Base-by-base conservation (phyloP, 2,797 vertebrate genomes). In the Sarcophilus harrisii region DNA sequence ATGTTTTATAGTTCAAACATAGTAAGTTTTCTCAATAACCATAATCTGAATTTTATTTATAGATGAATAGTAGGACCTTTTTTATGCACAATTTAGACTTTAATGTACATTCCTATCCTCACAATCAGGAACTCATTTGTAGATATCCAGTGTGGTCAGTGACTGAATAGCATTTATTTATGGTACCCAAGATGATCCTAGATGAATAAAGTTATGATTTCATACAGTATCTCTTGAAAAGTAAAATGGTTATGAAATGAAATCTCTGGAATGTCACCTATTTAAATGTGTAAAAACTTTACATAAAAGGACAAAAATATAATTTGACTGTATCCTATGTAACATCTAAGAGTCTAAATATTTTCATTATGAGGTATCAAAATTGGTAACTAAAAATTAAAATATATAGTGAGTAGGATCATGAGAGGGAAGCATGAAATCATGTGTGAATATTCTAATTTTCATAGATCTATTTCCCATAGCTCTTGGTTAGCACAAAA, bases 1-100 rank as follows among this genome's bases (percentile, higher is more conserved):
- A 93, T 87, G 92, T 91, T 93, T 94, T 97, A 92, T 96, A 96
- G 95, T 92, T 94, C 93, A 96, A 93, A 57, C 89, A 95, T 59
- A 54, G 52, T 54, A 54, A 96, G 90, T 96, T 97, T 29, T 97
- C 92, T 98, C 96, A 94, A 93, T 95, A 97, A 97, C 91, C 97
- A 92, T 90, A 97, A 95, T 58, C 73, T 95, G 94, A 97, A 96
- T 58, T 90, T 96, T 95, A 96, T 95, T 58, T 93, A 21, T n/a
- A 73, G 21, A 95, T 93, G 66, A 95, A 96, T 89, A 92, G 81
- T 93, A 97, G 97, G 96, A 90, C 95, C 97, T 92, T 93, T 95
- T 60, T 60, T 12, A 58, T 94, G 93, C 91, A 95, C 95, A 95
- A 90, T 91, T 94, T 94, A 91, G 57, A 9, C 94, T 94, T 93